Base-by-base conservation (phyloP, 2,113 vertebrate genomes). In the Cryptoleucopteryx plumbea region DNA sequence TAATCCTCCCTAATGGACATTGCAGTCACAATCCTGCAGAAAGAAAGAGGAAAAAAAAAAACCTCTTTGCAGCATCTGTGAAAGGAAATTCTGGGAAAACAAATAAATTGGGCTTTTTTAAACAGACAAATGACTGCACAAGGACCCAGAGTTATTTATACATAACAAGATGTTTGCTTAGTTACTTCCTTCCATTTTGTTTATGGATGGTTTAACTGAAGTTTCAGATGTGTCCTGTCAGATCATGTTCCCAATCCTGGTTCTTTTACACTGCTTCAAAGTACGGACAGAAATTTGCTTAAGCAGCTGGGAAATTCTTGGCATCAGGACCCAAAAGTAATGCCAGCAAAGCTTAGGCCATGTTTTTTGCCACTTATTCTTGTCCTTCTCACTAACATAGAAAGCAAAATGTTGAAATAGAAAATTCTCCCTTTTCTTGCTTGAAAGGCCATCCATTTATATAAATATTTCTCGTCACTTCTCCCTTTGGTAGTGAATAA, bases 1-100 rank as follows among this genome's bases (percentile, higher is more conserved):
- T 82, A 92, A 90, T 93, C 86, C 86, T 96, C 79, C 66, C 63
- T 93, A 88, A 96, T 61, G 67, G 71, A 56, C 82, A 38, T 93
- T 74, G 66, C 66, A 84, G 56, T 87, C 50, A 92, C 68, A 67
- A 52, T 90, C 25, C 59, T 50, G 61, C 45, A 90, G 47, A 75
- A 95, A 71, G 71, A 66, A n/a, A 47, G 34, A 32, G 22, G 27
- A 55, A 27, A 9, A 47, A 66, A 67, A 94, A 93, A 79, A 53
- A 1, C 31, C 36, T 90, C 59, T 62, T 50, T 26, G 43, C 43
- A 84, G 53, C 85, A 94, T 88, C 87, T 91, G 50, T 88, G 74
- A 65, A 90, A 94, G 23, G 71, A 93, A 96, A 80, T 66, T 47
- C 90, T 62, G 88, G 25, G 53, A 45, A 96, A 90, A 81, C n/a